Evolutionary conservation across 2,113 vertebrate genomes (phyloP), one percentile per base, ranked within the genome.

Genomic region (Lagenorhynchus albirostris): DNA sequence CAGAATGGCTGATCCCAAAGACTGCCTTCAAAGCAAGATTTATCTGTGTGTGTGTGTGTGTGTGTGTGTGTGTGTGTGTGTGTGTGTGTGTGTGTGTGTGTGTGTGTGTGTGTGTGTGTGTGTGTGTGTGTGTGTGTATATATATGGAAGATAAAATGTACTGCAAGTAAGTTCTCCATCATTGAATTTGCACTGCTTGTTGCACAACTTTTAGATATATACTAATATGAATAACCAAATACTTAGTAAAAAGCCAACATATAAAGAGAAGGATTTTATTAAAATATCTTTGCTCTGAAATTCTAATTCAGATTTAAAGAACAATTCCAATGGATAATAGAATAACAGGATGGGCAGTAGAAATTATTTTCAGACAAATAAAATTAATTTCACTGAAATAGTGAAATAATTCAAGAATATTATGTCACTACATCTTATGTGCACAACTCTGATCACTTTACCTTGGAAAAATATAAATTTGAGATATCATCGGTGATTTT

Each of bases 361-460:
- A 91, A 97, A 94, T 94, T 67, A 95, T 86, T 94, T 91, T 8
- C 63, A 91, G 62, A 7, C 36, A 94, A 88, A 94, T 53, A n/a
- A 79, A 79, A 83, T 91, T 96, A 93, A 71, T 62, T 97, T 94
- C 17, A 91, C 29, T 50, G 53, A 5, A 70, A 33, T 50, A 60
- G 41, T 89, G 82, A 92, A 76, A 93, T 89, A 95, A 97, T 89
- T 70, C 17, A 62, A 79, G 41, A 91, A 68, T 86, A 20, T 33
- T 80, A 60, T 93, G 21, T 76, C 33, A 65, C 17, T 29, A 29
- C 36, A 67, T 62, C 9, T 33, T 87, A 53, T 26, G 8, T 44
- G 1, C 17, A 3, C 6, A 8, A 89, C 70, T 93, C 38, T 92
- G 33, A 83, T 93, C 63, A 65, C 23, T 91, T 87, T 50, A 65